A percentile compares a stretch with the other conserved stretches of the same genome.
Conservation (phyloP, 2,888 invertebrate species). For the Acronicta leporina region DNA sequence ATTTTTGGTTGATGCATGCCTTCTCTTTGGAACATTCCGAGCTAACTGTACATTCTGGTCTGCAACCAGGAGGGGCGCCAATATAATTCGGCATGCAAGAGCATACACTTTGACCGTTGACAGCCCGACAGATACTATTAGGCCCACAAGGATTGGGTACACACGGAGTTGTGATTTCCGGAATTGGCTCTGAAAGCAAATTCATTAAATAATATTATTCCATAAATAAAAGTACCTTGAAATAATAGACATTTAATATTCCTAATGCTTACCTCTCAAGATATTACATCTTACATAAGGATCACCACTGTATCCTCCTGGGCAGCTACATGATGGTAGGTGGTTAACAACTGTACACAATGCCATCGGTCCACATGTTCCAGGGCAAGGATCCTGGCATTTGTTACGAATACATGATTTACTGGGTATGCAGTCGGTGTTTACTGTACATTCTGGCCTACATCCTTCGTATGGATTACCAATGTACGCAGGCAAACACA, state of each 20-base stretch:
- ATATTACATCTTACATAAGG: constrained; percentile 91
- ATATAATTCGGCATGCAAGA: constrained; percentile 92
- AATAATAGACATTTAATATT: constrained; percentile 1
- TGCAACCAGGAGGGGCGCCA: constrained; percentile 93
- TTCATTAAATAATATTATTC: background rate
- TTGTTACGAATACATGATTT: constrained; percentile 92
- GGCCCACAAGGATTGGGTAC: constrained; percentile 93
- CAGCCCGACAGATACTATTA: constrained; percentile 92
- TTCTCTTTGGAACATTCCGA: constrained; percentile 92
- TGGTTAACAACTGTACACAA: constrained; percentile 92
- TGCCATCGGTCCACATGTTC: constrained; percentile 92
- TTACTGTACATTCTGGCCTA: constrained; percentile 92
- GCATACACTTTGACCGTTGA: constrained; percentile 92
- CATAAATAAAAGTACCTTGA: background rate
- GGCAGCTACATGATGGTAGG: constrained; percentile 91
- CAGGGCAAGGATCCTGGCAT: constrained; percentile 94
- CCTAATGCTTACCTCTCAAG: constrained; percentile 67
- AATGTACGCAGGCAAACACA: constrained; percentile 91
- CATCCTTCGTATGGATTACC: constrained; percentile 95
- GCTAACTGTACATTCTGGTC: constrained; percentile 94
- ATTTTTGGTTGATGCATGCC: constrained; percentile 94
- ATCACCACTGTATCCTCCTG: constrained; percentile 92
- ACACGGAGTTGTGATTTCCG: constrained; percentile 89
- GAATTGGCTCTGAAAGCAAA: constrained; percentile 71
- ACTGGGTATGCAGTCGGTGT: constrained; percentile 92